Base-by-base conservation (phyloP, 2,113 vertebrate species). In the Chaenocephalus aceratus region DNA sequence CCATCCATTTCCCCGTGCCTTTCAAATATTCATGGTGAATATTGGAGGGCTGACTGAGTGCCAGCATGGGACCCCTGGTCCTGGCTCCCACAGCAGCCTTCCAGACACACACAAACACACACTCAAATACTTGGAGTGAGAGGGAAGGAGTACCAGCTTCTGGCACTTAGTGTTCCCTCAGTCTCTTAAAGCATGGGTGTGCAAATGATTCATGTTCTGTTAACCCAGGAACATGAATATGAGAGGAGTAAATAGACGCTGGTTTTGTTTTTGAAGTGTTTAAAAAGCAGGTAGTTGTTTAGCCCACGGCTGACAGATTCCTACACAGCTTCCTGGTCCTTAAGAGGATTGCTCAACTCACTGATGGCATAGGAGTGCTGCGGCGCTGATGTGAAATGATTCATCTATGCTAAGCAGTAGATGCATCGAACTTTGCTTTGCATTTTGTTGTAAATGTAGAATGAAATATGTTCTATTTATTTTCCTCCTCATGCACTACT, bases 1-100 rank as follows among this genome's bases (percentile, higher is more conserved):
- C 85, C 85, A 88, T 93, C 91, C 86, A 89, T 94, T 94, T 94
- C 89, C 89, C 88, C 4, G 48, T 87, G 92, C 90, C 92, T 91
- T 92, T 96, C 90, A 96, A 95, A 95, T 96, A 95, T 95, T 95
- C 94, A 95, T 95, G 93, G 83, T 75, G 87, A 90, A 90, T 91
- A 92, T 93, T 94, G 91, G 89, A 94, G 92, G 90, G 69, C 93
- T 93, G 92, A 94, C 84, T 88, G 80, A 79, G 85, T 94, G 92
- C 94, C 94, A 93, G 90, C 68, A 75, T 82, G 89, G 89, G 93
- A 91, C 91, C 91, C 92, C 88, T 89, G 83, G 78, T 82, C 86
- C 82, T 85, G 86, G 86, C 87, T 90, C 76, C 82, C 77, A 23
- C 51, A 83, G 80, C 88, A 81, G 88, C 74, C 79, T 88, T 77